A percentile compares a stretch with the other conserved stretches of the same genome.
phyloP scores from a whole-genome alignment of 2,888 invertebrate genomes.

The Tipula lateralis region DNA sequence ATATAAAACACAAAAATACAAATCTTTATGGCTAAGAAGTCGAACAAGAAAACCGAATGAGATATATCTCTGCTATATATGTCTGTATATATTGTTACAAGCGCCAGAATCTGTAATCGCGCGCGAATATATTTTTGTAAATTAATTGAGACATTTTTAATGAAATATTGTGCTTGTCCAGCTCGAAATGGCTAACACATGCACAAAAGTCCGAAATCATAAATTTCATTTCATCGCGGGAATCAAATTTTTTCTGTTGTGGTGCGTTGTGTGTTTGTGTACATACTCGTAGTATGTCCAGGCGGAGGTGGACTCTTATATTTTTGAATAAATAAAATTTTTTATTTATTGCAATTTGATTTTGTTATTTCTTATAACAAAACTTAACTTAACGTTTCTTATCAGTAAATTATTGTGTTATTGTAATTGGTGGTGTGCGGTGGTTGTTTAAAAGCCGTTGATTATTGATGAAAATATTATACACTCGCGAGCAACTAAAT shows the following conservation, averaged over 20 bases:
- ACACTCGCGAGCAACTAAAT: too few relatives aligned
- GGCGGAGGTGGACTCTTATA: too few relatives aligned
- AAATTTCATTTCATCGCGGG: constrained; percentile 1
- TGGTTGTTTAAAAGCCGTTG: background rate
- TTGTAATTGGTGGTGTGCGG: background rate
- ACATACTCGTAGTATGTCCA: background rate
- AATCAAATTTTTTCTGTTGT: background rate
- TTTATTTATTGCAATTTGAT: constrained; percentile 1
- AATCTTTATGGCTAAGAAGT: background rate
- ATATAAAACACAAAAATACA: background rate
- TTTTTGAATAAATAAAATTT: constrained; percentile 16
- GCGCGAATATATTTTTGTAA: background rate
- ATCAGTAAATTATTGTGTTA: constrained; percentile 15
- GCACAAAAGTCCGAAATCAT: constrained; percentile 15
- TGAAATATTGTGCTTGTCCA: background rate
- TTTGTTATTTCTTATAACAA: background rate
- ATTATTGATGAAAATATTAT: background rate
- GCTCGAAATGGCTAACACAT: background rate
- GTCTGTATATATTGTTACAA: background rate
- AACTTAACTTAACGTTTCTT: background rate
- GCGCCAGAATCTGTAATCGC: constrained; percentile 1
- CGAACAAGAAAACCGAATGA: background rate
- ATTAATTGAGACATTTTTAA: constrained; percentile 11
- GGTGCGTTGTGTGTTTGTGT: background rate
- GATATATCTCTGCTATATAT: background rate